Evolutionary conservation across 2,888 invertebrate species (phyloP).

Genomic region (Acanthosoma haemorrhoidale): DNA sequence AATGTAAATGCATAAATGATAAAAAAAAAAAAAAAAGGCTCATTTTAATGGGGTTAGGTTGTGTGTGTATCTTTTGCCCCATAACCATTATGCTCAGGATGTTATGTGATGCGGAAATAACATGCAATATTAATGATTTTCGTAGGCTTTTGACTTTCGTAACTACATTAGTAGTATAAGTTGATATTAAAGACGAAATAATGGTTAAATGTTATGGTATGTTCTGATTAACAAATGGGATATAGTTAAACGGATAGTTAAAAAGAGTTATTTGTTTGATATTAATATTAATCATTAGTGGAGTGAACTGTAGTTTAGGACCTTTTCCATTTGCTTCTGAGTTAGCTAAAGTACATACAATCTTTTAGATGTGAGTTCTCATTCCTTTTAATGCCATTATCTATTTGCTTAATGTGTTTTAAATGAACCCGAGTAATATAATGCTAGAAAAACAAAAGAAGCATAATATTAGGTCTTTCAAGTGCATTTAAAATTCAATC

Average conservation of each 20-base stretch:
- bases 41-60: conserved; percentile 24
- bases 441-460: conserved; percentile 23
- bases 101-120: conserved; percentile 31
- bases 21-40: conserved; percentile 15
- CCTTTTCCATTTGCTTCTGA: conserved; percentile 23
- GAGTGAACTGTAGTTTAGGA: conserved; percentile 21
- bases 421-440: conserved; percentile 9
- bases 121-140: conserved; percentile 21
- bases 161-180: conserved; percentile 26
- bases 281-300: conserved; percentile 20
- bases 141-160: conserved; percentile 27
- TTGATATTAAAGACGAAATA: conserved; percentile 22
- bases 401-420: conserved; percentile 27
- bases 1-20: not conserved
- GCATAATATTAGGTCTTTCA: conserved; percentile 28
- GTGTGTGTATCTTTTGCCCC: conserved; percentile 19
- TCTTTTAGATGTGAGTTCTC: conserved; percentile 23
- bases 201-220: conserved; percentile 1
- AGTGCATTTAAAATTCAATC: conserved; percentile 20
- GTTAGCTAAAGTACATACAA: conserved; percentile 7
- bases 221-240: conserved; percentile 23
- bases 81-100: conserved; percentile 30
- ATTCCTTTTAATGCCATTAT: conserved; percentile 23
- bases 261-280: conserved; percentile 21
- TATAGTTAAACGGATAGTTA: conserved; percentile 22